A percentile compares a stretch with the other conserved stretches of the same genome.
These are phyloP conservation scores for Scaptomyza caliginosa DNA, from an alignment of 2,888 invertebrate species.

Conservation along the genomic window DNA sequence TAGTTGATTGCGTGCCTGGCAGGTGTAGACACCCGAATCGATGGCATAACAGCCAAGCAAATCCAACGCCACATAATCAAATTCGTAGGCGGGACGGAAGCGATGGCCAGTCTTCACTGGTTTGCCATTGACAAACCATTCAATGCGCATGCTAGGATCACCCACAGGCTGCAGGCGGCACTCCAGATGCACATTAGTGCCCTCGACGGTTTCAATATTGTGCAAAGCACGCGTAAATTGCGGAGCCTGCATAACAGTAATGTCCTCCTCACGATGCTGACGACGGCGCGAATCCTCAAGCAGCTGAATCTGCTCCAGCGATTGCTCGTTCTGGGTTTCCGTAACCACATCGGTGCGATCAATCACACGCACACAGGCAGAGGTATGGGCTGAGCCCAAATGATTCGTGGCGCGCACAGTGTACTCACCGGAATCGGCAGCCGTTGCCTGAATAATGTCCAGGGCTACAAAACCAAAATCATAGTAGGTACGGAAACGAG, in stretches of 20 bases:
- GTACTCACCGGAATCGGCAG: slow-evolving; percentile 98
- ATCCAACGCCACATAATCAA: slow-evolving; percentile 98
- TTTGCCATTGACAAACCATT: slow-evolving; percentile 98
- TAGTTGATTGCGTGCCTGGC: slow-evolving; percentile 96
- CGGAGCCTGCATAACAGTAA: slow-evolving; percentile 92
- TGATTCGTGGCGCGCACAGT: slow-evolving; percentile 97
- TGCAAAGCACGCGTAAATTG: slow-evolving; percentile 94
- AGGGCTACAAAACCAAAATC: slow-evolving; percentile 99
- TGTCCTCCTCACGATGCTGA: slow-evolving; percentile 90
- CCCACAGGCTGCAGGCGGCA: slow-evolving; percentile 95
- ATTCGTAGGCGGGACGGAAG: slow-evolving; percentile 97
- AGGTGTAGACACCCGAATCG: slow-evolving; percentile 98
- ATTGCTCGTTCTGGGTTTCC: slow-evolving; percentile 96
- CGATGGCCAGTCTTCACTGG: slow-evolving; percentile 96
- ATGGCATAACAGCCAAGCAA: slow-evolving; percentile 98
- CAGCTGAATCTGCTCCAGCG: slow-evolving; percentile 95
- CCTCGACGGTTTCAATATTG: slow-evolving; percentile 95
- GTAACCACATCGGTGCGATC: slow-evolving; percentile 92
- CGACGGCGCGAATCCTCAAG: slow-evolving; percentile 92
- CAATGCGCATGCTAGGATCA: slow-evolving; percentile 95
- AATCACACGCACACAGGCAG: slow-evolving; percentile 94
- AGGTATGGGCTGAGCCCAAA: slow-evolving; percentile 95
- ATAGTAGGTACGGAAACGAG: slow-evolving; percentile 96
- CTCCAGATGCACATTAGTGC: slow-evolving; percentile 96
- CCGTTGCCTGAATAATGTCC: slow-evolving; percentile 96